These are phyloP conservation scores for Natrix natrix DNA, from an alignment of 2,797 vertebrate species.

Conservation along the genomic window DNA sequence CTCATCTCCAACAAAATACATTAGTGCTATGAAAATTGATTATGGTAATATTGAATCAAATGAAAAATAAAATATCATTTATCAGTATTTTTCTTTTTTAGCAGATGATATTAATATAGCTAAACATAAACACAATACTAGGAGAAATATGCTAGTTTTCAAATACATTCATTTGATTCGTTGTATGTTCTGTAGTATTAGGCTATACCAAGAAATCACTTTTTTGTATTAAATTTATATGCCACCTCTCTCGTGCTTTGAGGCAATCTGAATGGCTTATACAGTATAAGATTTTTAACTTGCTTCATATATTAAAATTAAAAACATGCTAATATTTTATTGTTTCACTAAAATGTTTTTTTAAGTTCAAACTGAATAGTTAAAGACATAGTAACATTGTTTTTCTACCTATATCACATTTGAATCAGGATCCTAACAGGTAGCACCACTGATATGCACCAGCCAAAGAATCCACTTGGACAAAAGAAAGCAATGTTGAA, in stretches of 20 bases:
- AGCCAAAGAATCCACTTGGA: not conserved
- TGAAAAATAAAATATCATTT: not conserved
- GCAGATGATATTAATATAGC: not conserved
- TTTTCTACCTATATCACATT: not conserved
- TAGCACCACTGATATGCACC: not conserved
- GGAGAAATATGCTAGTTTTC: not conserved
- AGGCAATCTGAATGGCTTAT: not conserved
- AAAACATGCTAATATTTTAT: not conserved
- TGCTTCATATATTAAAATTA: not conserved
- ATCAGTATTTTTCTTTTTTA: not conserved
- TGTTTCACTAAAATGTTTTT: not conserved
- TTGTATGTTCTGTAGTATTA: not conserved
- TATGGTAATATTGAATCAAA: not conserved
- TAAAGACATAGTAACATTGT: not conserved
- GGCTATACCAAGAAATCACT: not conserved
- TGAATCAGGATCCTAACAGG: not conserved
- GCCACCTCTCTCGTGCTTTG: not conserved
- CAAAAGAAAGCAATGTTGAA: not conserved
- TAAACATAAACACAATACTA: not conserved
- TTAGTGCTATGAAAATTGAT: not conserved
- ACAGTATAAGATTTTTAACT: not conserved
- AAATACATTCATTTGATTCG: too few relatives aligned
- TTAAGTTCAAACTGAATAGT: not conserved
- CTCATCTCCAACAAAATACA: not conserved
- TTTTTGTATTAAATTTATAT: not conserved